Percentiles rank a stretch among this genome's conserved stretches.
These are phyloP conservation scores for Choloepus didactylus DNA, from an alignment of 2,797 vertebrate species.

Conservation along the genomic window DNA sequence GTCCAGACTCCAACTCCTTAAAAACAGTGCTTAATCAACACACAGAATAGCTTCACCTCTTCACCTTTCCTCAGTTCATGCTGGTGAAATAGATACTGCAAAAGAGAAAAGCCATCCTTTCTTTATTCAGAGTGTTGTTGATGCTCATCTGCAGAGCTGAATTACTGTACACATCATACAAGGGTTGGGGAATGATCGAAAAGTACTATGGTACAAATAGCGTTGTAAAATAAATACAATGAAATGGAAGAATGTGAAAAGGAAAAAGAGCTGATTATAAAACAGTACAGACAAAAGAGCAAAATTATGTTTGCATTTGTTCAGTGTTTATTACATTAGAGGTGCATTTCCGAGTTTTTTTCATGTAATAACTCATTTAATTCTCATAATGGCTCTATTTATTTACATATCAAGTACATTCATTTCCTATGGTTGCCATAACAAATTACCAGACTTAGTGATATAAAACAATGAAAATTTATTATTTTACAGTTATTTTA, in stretches of 20 bases:
- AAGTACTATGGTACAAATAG: neutral
- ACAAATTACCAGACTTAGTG: slow-evolving; percentile 10
- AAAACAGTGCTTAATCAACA: neutral
- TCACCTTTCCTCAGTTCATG: neutral
- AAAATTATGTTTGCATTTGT: neutral
- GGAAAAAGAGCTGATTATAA: neutral
- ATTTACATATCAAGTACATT: neutral
- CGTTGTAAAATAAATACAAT: neutral
- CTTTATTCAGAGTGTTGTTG: neutral
- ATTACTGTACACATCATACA: neutral
- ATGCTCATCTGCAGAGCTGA: neutral
- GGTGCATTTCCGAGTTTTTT: neutral
- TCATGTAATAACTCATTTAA: neutral
- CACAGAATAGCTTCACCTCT: neutral
- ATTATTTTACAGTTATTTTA: neutral
- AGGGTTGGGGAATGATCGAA: neutral
- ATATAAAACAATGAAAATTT: neutral
- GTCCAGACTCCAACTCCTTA: neutral
- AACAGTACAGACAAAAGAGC: neutral
- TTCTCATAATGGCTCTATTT: neutral
- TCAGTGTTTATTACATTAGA: neutral
- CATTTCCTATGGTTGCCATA: neutral
- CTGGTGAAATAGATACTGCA: neutral
- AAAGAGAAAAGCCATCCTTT: neutral
- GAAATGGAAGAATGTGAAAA: neutral